Conservation (phyloP, 2,113 vertebrate genomes). For the Catharus fuscescens region DNA sequence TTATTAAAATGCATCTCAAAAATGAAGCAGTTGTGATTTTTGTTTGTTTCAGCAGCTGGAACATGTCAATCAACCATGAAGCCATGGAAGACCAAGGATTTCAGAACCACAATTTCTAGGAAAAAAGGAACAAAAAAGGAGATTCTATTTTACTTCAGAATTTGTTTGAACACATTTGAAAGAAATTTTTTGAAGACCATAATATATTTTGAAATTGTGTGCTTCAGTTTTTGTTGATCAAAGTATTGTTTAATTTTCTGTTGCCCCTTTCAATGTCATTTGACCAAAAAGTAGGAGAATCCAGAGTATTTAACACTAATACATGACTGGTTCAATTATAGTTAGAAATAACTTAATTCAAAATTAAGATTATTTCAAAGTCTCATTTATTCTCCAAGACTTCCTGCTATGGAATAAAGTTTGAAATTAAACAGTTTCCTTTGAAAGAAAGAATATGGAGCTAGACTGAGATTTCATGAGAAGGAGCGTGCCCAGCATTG, state of each 20-base stretch:
- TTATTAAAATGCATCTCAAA: background rate
- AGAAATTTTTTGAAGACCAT: background rate
- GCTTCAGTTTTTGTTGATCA: background rate
- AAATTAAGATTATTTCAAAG: background rate
- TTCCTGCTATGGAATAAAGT: background rate
- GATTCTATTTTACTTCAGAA: background rate
- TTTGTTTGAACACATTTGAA: background rate
- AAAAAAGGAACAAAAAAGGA: background rate
- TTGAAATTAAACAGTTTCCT: background rate
- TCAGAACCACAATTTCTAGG: background rate
- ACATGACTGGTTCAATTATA: background rate
- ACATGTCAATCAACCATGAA: background rate
- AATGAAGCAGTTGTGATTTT: background rate
- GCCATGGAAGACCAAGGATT: background rate
- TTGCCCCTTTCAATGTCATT: background rate
- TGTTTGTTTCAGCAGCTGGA: background rate
- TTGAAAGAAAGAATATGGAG: background rate
- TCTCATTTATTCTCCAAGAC: background rate
- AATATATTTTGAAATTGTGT: background rate
- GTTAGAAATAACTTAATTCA: background rate
- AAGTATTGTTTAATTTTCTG: background rate
- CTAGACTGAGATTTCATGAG: background rate
- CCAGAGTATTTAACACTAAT: background rate
- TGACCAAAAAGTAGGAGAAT: background rate
- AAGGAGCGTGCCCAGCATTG: background rate